phyloP scores from a whole-genome alignment of 2,797 vertebrate genomes.

The Chlorospingus semifuscus region DNA sequence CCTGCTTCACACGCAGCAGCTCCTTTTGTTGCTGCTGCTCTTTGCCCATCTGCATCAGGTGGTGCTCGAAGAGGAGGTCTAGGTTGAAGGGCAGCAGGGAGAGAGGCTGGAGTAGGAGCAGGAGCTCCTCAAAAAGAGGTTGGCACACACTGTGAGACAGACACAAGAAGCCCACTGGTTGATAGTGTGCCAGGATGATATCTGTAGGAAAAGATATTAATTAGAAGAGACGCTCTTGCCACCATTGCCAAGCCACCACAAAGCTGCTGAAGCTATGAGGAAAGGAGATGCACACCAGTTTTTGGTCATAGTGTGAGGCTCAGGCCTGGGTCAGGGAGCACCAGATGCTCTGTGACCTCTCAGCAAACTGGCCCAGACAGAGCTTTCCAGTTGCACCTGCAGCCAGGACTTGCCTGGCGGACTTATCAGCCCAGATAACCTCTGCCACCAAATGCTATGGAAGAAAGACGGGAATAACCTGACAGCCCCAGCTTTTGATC shows the following conservation, averaged over 20 bases:
- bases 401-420: background rate
- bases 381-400: background rate
- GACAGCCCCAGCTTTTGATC: background rate
- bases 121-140: slow-evolving; percentile 89
- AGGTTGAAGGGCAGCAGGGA: slow-evolving; percentile 94
- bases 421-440: background rate
- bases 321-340: background rate
- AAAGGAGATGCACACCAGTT: background rate
- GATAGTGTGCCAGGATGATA: slow-evolving; percentile 88
- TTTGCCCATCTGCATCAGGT: slow-evolving; percentile 85
- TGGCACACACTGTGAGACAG: slow-evolving; percentile 87
- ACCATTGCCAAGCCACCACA: background rate
- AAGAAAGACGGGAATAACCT: background rate
- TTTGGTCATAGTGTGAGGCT: background rate
- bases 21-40: slow-evolving; percentile 91
- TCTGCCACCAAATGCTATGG: background rate
- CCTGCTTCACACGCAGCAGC: slow-evolving; percentile 87
- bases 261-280: background rate
- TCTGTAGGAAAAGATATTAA: slow-evolving; percentile 69
- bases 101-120: slow-evolving; percentile 93
- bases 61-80: slow-evolving; percentile 91
- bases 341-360: background rate
- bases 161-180: slow-evolving; percentile 88
- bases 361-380: background rate
- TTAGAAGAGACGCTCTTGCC: background rate